Conservation (phyloP, 2,888 invertebrate species). For the Platycheirus rosarum region DNA sequence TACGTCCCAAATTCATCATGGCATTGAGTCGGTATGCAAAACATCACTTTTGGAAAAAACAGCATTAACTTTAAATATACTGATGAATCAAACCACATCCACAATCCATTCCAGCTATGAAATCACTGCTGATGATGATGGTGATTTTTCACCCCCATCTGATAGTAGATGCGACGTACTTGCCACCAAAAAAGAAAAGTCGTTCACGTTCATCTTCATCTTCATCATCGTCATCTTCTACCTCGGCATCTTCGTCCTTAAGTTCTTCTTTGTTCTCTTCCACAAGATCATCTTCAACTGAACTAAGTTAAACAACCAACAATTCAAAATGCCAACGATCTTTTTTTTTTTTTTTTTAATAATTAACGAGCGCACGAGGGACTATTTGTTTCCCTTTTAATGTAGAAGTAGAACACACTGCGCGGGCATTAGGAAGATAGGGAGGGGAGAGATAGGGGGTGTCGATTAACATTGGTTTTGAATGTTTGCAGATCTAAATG, state of each 20-base stretch:
- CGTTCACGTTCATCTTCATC: not conserved
- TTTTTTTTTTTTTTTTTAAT: too few relatives aligned
- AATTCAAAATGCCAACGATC: not conserved
- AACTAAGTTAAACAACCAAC: not conserved
- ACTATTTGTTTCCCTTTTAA: too few relatives aligned
- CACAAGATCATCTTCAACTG: not conserved
- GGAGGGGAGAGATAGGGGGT: too few relatives aligned
- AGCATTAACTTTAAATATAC: constrained; percentile 22
- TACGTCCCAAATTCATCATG: constrained; percentile 16
- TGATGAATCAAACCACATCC: constrained; percentile 19
- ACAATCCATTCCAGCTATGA: constrained; percentile 14
- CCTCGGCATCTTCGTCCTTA: constrained; percentile 1
- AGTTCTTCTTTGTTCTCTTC: not conserved
- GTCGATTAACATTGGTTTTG: too few relatives aligned
- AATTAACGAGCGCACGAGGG: too few relatives aligned
- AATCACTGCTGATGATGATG: constrained; percentile 22
- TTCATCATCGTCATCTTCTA: not conserved
- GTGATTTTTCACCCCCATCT: constrained; percentile 27
- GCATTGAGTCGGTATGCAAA: constrained; percentile 18
- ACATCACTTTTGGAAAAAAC: constrained; percentile 20
- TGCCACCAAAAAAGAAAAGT: constrained; percentile 17
- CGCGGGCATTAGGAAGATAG: too few relatives aligned
- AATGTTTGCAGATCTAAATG: too few relatives aligned
- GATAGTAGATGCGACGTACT: constrained; percentile 21
- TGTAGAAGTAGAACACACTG: too few relatives aligned